These are phyloP conservation scores for Nomada hirtipes DNA, from an alignment of 2,888 invertebrate genomes.

Conservation along the genomic window DNA sequence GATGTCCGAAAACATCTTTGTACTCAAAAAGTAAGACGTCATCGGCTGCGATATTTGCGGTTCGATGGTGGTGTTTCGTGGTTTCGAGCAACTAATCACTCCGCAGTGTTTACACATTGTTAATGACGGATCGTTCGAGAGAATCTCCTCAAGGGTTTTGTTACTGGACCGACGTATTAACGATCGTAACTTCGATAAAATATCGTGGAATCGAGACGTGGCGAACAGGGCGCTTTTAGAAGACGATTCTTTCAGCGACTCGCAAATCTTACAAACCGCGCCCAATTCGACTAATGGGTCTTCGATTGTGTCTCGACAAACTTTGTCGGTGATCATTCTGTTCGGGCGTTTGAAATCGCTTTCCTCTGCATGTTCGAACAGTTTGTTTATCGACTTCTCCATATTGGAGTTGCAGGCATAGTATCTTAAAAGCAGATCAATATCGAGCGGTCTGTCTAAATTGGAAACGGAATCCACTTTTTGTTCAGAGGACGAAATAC, in stretches of 20 bases:
- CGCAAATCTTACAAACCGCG: conserved; percentile 62
- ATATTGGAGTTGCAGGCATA: conserved; percentile 50
- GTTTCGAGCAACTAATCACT: conserved; percentile 63
- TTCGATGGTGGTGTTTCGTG: background rate
- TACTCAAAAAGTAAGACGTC: conserved; percentile 35
- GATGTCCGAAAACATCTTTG: conserved; percentile 11
- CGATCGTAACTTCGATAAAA: conserved; percentile 52
- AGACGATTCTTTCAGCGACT: conserved; percentile 52
- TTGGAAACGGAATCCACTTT: background rate
- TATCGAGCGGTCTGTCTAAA: conserved; percentile 12
- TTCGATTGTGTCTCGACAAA: background rate
- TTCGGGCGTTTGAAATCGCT: background rate
- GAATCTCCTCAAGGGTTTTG: conserved; percentile 55
- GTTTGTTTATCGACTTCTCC: conserved; percentile 46
- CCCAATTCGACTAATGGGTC: conserved; percentile 58
- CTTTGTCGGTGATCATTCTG: background rate
- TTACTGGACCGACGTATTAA: conserved; percentile 54
- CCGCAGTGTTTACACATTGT: conserved; percentile 72
- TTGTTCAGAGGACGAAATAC: background rate
- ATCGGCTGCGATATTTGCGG: background rate
- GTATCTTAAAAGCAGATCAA: conserved; percentile 38
- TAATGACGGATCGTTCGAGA: conserved; percentile 62
- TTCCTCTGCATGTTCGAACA: conserved; percentile 3
- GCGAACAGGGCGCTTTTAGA: conserved; percentile 37
- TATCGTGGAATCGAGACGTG: conserved; percentile 54